These are phyloP conservation scores for Paramormyrops hopkinsi DNA, from an alignment of 2,797 vertebrate species.

Conservation along the genomic window DNA sequence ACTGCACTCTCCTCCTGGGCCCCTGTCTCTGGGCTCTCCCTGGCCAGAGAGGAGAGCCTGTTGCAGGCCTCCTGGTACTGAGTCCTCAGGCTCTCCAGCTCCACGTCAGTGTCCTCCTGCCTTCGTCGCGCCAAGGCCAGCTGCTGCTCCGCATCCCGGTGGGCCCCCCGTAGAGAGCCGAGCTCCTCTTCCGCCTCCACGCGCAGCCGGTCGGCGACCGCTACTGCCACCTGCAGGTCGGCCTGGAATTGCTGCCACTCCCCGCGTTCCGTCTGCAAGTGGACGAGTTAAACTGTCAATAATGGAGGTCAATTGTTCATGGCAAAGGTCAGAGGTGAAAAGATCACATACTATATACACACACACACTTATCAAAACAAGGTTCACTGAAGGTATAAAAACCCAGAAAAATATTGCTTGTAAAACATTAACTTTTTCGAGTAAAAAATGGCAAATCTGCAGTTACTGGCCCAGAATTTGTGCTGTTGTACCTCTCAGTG, in stretches of 20 bases:
- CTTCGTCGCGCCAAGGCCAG: conserved; percentile 49
- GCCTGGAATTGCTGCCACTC: conserved; percentile 74
- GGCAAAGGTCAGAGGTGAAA: background rate
- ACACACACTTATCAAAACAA: background rate
- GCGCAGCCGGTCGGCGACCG: conserved; percentile 66
- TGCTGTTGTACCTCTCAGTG: background rate
- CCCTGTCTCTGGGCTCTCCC: conserved; percentile 25
- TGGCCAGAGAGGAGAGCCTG: conserved; percentile 35
- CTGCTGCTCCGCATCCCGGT: conserved; percentile 51
- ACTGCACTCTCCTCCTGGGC: conserved; percentile 12
- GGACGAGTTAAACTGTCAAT: background rate
- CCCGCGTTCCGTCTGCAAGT: conserved; percentile 54
- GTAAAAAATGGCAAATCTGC: background rate
- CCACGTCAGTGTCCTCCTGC: conserved; percentile 52
- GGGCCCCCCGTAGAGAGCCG: conserved; percentile 35
- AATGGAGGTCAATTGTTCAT: background rate
- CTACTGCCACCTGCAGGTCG: conserved; percentile 70
- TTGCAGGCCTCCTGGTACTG: conserved; percentile 55
- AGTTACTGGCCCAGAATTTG: background rate
- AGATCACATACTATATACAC: background rate
- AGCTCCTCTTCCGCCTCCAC: conserved; percentile 66
- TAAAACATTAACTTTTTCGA: background rate
- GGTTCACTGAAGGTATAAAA: background rate
- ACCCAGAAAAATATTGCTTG: background rate
- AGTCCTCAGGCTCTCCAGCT: conserved; percentile 49